Percentiles rank a stretch among this genome's conserved stretches.
Conservation (phyloP, 2,888 invertebrate species). For the Andrena praecox region DNA sequence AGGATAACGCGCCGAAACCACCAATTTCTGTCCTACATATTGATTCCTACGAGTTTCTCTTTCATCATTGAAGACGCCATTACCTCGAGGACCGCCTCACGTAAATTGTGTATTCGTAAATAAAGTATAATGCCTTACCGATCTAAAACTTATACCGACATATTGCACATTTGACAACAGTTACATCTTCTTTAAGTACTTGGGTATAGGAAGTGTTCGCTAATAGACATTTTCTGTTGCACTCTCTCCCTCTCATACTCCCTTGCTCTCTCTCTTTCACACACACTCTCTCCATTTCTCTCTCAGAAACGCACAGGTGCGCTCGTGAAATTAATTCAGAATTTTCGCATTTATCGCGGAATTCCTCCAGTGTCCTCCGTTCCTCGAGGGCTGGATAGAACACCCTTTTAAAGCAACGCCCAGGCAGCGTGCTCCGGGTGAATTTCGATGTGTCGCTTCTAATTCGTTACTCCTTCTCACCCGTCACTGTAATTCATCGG, state of each 20-base stretch:
- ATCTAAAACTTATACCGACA: conserved; percentile 82
- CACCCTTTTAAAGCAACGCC: conserved; percentile 8
- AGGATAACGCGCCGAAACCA: too few relatives aligned
- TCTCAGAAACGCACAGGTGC: conserved; percentile 1
- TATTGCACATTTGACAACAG: conserved; percentile 85
- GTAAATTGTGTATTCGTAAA: conserved; percentile 69
- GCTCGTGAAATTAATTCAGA: conserved; percentile 33
- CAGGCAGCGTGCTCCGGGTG: conserved; percentile 3
- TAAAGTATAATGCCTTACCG: conserved; percentile 80
- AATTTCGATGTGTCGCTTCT: conserved; percentile 45
- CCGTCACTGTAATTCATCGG: conserved; percentile 21
- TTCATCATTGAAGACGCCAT: conserved; percentile 46
- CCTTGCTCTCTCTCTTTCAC: conserved; percentile 8
- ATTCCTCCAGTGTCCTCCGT: background rate
- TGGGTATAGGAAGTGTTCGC: conserved; percentile 81
- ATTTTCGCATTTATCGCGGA: background rate
- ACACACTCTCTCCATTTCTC: conserved; percentile 11
- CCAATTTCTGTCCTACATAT: background rate
- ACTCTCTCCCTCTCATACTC: conserved; percentile 32
- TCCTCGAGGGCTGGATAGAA: background rate
- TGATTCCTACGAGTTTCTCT: conserved; percentile 5
- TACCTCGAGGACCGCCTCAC: conserved; percentile 56
- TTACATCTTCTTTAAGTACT: conserved; percentile 83
- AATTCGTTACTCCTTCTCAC: conserved; percentile 31
- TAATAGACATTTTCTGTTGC: conserved; percentile 69